These are phyloP conservation scores for Notechis scutatus DNA, from an alignment of 2,113 vertebrate species.

Conservation along the genomic window DNA sequence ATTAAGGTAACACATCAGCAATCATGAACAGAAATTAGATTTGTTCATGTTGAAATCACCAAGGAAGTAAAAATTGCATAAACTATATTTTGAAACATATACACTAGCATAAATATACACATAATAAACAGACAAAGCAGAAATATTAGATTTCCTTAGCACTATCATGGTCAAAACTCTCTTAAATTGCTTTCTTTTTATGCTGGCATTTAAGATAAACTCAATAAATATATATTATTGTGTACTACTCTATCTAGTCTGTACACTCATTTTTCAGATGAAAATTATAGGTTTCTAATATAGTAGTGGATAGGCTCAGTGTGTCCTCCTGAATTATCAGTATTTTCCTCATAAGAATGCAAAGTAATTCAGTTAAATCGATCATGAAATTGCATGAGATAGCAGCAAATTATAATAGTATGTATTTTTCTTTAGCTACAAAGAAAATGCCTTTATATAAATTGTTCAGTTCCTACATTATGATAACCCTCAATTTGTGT, in stretches of 20 bases:
- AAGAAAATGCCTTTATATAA: constrained; percentile 12
- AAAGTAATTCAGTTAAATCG: constrained; percentile 11
- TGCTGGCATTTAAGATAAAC: constrained; percentile 1
- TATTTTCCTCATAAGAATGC: constrained; percentile 16
- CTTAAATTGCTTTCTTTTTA: neutral
- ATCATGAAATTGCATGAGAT: constrained; percentile 21
- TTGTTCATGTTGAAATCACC: neutral
- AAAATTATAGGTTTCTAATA: constrained; percentile 20
- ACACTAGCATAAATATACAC: neutral
- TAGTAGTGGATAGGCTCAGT: neutral
- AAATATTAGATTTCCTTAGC: neutral
- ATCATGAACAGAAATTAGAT: neutral
- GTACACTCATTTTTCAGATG: constrained; percentile 12
- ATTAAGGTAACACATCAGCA: neutral
- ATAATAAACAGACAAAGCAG: neutral
- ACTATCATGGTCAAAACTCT: neutral
- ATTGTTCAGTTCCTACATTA: constrained; percentile 28
- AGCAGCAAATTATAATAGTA: constrained; percentile 10
- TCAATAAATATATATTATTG: constrained; percentile 3
- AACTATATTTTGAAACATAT: neutral
- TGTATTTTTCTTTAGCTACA: constrained; percentile 14
- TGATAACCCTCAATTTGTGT: constrained; percentile 10
- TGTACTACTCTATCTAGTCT: neutral
- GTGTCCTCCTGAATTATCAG: neutral
- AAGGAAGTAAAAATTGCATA: neutral